Percentiles rank a stretch among this genome's conserved stretches.
These are phyloP conservation scores for Pantherophis alleghaniensis DNA, from an alignment of 2,797 vertebrate genomes.

Conservation along the genomic window DNA sequence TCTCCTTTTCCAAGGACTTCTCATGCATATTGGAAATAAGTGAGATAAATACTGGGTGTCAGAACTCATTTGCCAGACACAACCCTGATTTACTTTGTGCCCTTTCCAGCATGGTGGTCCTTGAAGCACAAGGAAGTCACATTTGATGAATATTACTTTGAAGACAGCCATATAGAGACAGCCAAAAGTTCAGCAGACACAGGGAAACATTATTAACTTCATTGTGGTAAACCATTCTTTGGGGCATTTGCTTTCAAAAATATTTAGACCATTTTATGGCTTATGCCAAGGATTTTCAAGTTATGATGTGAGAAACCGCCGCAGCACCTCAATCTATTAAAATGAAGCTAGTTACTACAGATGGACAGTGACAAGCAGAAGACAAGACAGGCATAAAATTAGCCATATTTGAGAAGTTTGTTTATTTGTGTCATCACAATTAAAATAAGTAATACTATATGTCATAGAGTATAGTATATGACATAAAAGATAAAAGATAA, in stretches of 20 bases:
- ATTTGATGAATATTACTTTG: slow-evolving; percentile 25
- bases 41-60: slow-evolving; percentile 27
- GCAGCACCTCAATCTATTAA: background rate
- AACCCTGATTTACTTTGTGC: slow-evolving; percentile 19
- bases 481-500: background rate
- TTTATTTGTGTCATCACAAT: background rate
- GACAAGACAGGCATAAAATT: background rate
- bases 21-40: slow-evolving; percentile 25
- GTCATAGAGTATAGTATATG: background rate
- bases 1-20: background rate
- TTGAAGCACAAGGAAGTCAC: slow-evolving; percentile 4
- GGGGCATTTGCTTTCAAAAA: background rate
- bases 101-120: slow-evolving; percentile 15
- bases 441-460: background rate
- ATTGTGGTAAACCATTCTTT: background rate
- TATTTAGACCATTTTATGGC: slow-evolving; percentile 3
- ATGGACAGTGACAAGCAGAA: background rate
- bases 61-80: slow-evolving; percentile 25
- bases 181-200: background rate
- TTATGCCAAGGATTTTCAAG: background rate
- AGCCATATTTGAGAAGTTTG: background rate
- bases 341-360: background rate
- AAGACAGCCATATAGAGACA: slow-evolving; percentile 2
- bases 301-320: background rate
- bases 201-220: slow-evolving; percentile 12